Evolutionary conservation across 1,140 invertebrate species (phyloP).

Genomic region (Venturia canescens): DNA sequence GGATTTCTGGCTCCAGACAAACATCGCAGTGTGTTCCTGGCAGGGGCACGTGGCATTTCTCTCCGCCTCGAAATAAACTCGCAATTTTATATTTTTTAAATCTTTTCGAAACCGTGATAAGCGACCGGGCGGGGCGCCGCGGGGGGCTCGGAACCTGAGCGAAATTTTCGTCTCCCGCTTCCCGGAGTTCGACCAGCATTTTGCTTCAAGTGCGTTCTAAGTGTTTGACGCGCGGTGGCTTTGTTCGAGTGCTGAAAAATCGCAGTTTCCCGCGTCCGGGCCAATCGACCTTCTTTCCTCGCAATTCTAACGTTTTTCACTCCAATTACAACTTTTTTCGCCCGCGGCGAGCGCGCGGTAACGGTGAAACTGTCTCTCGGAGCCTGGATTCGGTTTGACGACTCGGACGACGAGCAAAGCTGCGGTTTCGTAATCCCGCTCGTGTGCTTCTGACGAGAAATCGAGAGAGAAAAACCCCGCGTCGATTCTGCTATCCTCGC

Average conservation of each 20-base stretch:
- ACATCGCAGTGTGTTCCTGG: conserved; percentile 63
- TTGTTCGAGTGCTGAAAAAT: too few relatives aligned
- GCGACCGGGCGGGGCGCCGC: too few relatives aligned
- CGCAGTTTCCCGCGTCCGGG: too few relatives aligned
- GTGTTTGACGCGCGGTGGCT: too few relatives aligned
- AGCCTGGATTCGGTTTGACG: not conserved
- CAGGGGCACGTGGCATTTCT: conserved; percentile 61
- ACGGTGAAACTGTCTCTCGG: not conserved
- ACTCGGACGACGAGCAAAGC: not conserved
- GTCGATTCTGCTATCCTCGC: too few relatives aligned
- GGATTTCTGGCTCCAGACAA: conserved; percentile 52
- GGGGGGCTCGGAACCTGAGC: too few relatives aligned
- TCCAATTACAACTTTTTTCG: not conserved
- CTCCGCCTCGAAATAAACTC: conserved; percentile 34
- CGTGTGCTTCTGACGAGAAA: conserved; percentile 19
- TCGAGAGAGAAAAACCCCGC: not conserved
- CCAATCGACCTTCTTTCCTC: not conserved
- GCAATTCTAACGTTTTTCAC: not conserved
- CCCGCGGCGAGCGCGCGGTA: not conserved
- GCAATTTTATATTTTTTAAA: conserved; percentile 38
- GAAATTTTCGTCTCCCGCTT: too few relatives aligned
- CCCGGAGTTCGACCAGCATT: too few relatives aligned
- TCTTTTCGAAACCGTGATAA: too few relatives aligned
- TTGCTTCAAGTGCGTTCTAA: too few relatives aligned
- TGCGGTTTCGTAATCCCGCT: not conserved